Percentiles rank a stretch among this genome's conserved stretches.
Conservation (phyloP, 2,888 invertebrate species). For the Mesoligia furuncula region DNA sequence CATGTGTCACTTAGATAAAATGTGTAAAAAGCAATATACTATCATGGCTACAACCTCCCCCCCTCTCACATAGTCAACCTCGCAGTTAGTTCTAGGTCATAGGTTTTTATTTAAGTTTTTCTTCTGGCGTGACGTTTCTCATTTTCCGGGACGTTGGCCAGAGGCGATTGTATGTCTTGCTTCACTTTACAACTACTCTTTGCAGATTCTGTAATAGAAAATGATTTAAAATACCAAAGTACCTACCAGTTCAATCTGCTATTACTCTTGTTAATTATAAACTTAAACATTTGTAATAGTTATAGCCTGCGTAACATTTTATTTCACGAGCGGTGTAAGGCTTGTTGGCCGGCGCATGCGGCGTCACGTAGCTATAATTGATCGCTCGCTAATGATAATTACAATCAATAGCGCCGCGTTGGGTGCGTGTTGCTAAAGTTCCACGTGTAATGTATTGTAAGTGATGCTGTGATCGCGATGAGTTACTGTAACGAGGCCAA, state of each 20-base stretch:
- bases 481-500: slow-evolving; percentile 52
- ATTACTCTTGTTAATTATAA: not conserved
- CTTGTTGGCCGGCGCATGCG: not conserved
- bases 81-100: slow-evolving; percentile 35
- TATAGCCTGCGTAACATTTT: not conserved
- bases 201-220: not conserved
- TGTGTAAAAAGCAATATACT: not conserved
- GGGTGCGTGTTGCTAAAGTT: not conserved
- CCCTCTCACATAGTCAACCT: not conserved
- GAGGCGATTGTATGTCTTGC: slow-evolving; percentile 18
- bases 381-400: slow-evolving; percentile 33
- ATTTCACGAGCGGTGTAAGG: not conserved
- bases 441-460: not conserved
- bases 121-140: slow-evolving; percentile 47
- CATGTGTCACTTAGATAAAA: not conserved
- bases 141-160: slow-evolving; percentile 49
- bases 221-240: not conserved
- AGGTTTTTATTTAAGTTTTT: slow-evolving; percentile 49
- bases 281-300: not conserved
- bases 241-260: not conserved
- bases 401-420: slow-evolving; percentile 28
- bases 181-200: not conserved
- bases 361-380: slow-evolving; percentile 22
- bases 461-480: no score
- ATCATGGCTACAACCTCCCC: not conserved